Conservation (phyloP, 2,888 invertebrate genomes). For the Glyphotaelius pellucidus region DNA sequence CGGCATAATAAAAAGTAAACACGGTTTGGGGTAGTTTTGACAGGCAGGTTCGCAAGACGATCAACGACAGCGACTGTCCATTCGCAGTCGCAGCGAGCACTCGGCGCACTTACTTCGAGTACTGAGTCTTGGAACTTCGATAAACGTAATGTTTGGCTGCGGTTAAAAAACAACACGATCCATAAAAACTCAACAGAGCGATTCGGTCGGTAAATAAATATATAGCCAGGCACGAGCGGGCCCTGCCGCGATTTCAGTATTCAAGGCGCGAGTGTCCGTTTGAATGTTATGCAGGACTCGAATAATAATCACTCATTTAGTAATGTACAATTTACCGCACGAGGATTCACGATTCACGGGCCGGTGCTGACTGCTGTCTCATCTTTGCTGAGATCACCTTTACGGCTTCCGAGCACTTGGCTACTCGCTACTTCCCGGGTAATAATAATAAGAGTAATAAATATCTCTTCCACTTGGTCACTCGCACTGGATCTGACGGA, state of each 20-base stretch:
- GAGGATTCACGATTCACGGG: conserved; percentile 35
- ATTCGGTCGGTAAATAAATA: conserved; percentile 6
- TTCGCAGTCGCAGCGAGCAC: background rate
- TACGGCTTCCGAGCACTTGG: conserved; percentile 26
- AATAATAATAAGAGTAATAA: background rate
- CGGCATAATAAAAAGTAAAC: conserved; percentile 52
- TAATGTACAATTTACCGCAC: background rate
- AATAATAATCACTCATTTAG: conserved; percentile 50
- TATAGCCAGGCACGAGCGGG: background rate
- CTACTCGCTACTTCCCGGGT: background rate
- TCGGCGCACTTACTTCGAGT: background rate
- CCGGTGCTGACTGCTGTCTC: background rate
- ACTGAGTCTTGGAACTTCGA: background rate
- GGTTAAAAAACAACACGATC: conserved; percentile 35
- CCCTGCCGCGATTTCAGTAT: conserved; percentile 12
- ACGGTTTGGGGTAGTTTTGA: conserved; percentile 42
- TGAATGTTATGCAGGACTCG: background rate
- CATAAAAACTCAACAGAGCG: background rate
- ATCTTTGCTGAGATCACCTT: conserved; percentile 11
- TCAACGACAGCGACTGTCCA: background rate
- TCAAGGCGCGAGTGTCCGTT: conserved; percentile 4
- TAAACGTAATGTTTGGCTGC: conserved; percentile 38
- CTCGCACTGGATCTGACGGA: background rate
- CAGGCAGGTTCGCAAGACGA: conserved; percentile 10
- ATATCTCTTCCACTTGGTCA: background rate